Evolutionary conservation across 2,113 vertebrate species (phyloP).

Genomic region (Tauraco erythrolophus): DNA sequence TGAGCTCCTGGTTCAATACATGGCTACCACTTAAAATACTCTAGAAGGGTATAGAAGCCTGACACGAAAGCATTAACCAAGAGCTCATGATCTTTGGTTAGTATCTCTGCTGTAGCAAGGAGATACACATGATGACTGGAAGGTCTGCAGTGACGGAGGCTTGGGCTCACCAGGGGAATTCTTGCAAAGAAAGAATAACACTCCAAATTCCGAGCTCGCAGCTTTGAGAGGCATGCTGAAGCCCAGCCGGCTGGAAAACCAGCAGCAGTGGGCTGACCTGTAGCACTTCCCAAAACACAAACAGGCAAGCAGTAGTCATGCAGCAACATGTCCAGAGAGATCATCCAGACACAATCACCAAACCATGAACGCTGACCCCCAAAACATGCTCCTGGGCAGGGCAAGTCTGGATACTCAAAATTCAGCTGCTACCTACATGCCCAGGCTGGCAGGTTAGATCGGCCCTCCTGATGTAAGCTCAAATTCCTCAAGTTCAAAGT

Average conservation of each 20-base stretch:
- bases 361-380: neutral
- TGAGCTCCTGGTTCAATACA: neutral
- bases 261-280: neutral
- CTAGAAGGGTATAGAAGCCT: neutral
- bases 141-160: neutral
- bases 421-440: neutral
- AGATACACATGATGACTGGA: neutral
- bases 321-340: neutral
- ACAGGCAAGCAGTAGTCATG: neutral
- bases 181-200: neutral
- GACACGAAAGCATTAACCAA: neutral
- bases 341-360: neutral
- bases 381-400: neutral
- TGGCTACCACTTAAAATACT: neutral
- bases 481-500: neutral
- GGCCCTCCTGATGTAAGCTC: neutral
- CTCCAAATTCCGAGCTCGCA: neutral
- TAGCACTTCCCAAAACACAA: neutral
- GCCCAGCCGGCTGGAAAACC: conserved; percentile 1
- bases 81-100: neutral
- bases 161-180: neutral
- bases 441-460: neutral
- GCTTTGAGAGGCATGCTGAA: neutral
- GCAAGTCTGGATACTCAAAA: neutral
- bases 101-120: neutral